Percentiles rank a stretch among this genome's conserved stretches.
These are phyloP conservation scores for Campaea margaritaria DNA, from an alignment of 2,888 invertebrate genomes.

Conservation along the genomic window DNA sequence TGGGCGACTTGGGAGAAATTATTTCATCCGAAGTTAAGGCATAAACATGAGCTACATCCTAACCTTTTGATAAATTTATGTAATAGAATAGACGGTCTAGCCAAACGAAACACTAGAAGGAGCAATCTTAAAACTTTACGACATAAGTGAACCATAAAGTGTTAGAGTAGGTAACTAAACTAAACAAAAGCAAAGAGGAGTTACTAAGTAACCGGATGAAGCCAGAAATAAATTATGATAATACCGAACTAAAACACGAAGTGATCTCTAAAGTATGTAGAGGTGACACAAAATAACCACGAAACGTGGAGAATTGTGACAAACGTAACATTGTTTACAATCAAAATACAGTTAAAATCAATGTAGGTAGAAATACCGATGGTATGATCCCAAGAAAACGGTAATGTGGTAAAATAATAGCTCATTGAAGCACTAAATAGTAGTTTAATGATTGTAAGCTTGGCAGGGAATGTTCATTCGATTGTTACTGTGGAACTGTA, in stretches of 20 bases:
- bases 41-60: no score
- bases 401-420: slow-evolving; percentile 18
- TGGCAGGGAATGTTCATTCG: slow-evolving; percentile 51
- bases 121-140: slow-evolving; percentile 9
- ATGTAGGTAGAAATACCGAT: background rate
- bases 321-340: background rate
- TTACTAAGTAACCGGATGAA: slow-evolving; percentile 12
- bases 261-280: background rate
- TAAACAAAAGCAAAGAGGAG: slow-evolving; percentile 14
- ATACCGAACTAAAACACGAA: background rate
- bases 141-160: slow-evolving; percentile 21
- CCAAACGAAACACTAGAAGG: background rate
- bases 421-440: slow-evolving; percentile 47
- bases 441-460: slow-evolving; percentile 54
- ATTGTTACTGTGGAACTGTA: slow-evolving; percentile 52
- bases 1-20: no score
- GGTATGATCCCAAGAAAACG: background rate
- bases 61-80: no score
- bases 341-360: background rate
- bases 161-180: slow-evolving; percentile 11
- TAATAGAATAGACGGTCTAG: slow-evolving; percentile 1
- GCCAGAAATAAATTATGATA: background rate
- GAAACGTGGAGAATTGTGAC: background rate
- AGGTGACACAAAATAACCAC: background rate
- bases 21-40: no score